Percentiles rank a stretch among this genome's conserved stretches.
Conservation (phyloP, 2,113 vertebrate genomes). For the Oncorhynchus gorbuscha region DNA sequence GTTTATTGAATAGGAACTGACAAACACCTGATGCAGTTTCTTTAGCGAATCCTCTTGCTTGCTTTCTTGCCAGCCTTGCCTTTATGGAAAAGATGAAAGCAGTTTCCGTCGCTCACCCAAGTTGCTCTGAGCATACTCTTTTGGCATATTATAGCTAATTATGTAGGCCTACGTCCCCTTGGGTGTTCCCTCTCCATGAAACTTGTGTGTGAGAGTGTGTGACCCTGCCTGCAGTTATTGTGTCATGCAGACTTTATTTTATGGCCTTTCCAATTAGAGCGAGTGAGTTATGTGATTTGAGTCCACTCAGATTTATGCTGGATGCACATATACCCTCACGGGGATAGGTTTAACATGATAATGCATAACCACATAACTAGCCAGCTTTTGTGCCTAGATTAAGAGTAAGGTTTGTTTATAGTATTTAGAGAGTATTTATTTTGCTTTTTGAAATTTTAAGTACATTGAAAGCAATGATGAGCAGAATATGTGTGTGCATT, state of each 20-base stretch:
- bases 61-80: constrained; percentile 8
- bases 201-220: constrained; percentile 12
- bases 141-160: constrained; percentile 36
- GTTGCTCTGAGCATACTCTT: constrained; percentile 30
- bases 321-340: background rate
- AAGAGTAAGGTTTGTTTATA: background rate
- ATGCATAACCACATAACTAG: background rate
- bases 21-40: constrained; percentile 25
- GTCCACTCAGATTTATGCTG: background rate
- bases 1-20: constrained; percentile 22
- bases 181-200: constrained; percentile 5
- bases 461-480: background rate
- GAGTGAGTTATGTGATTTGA: constrained; percentile 9
- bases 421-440: too few relatives aligned
- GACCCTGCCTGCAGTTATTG: constrained; percentile 20
- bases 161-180: constrained; percentile 25
- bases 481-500: constrained; percentile 26
- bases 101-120: constrained; percentile 17
- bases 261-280: constrained; percentile 11
- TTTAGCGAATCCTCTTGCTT: background rate
- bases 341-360: background rate
- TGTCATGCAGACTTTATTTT: constrained; percentile 31
- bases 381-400: background rate
- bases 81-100: constrained; percentile 23
- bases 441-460: too few relatives aligned